Percentiles rank a stretch among this genome's conserved stretches.
Evolutionary conservation across 2,113 vertebrate genomes (phyloP).

Genomic region (Poicephalus meyeri): DNA sequence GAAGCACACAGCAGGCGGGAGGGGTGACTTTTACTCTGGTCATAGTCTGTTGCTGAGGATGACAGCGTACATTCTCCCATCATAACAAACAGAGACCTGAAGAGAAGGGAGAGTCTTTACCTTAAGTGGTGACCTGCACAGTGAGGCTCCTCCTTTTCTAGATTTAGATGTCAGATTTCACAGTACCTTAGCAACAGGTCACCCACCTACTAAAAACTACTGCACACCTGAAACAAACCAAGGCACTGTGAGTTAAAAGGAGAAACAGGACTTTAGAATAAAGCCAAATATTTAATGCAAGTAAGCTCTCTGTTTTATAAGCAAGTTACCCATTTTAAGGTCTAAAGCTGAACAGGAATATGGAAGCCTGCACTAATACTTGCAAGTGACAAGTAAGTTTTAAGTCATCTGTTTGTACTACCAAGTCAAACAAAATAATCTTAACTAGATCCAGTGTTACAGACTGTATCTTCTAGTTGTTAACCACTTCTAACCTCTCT

Average conservation of each 20-base stretch:
- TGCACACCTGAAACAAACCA: not conserved
- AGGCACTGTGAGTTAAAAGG: not conserved
- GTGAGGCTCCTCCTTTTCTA: fast-evolving
- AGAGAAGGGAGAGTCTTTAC: not conserved
- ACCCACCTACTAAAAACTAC: not conserved
- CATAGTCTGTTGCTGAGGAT: not conserved
- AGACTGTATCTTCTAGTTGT: not conserved
- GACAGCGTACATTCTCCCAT: not conserved
- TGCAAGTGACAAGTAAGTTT: not conserved
- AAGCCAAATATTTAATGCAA: not conserved
- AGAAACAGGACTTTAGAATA: not conserved
- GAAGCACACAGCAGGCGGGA: not conserved
- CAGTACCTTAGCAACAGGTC: not conserved
- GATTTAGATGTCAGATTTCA: not conserved
- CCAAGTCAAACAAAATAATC: not conserved
- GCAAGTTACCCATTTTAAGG: not conserved
- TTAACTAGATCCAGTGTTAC: not conserved
- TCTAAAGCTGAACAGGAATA: not conserved
- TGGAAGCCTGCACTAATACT: not conserved
- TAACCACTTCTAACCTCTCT: not conserved
- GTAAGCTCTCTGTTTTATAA: not conserved
- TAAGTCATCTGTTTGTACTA: not conserved
- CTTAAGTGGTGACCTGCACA: not conserved
- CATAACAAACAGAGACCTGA: not conserved
- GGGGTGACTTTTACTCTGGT: not conserved